Percentiles rank a stretch among this genome's conserved stretches.
Conservation (phyloP, 2,888 invertebrate species). For the Apamea monoglypha region DNA sequence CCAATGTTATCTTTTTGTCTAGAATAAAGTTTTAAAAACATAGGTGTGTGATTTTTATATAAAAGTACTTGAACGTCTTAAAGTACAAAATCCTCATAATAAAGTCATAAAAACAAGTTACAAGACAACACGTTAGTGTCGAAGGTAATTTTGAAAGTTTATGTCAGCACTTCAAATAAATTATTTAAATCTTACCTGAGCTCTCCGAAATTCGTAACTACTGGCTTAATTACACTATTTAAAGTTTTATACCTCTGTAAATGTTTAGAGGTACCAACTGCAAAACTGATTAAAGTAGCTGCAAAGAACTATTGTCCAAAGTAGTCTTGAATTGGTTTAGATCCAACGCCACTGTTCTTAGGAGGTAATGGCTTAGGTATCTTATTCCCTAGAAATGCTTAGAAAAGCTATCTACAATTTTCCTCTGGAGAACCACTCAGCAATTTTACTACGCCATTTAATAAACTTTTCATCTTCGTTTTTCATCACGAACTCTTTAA, state of each 20-base stretch:
- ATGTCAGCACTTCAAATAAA: conserved; percentile 13
- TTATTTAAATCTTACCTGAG: conserved; percentile 13
- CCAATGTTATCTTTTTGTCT: not conserved
- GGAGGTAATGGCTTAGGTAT: conserved; percentile 26
- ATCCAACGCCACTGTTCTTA: conserved; percentile 5
- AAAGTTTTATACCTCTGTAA: conserved; percentile 45
- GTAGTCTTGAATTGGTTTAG: conserved; percentile 32
- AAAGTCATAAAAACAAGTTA: not conserved
- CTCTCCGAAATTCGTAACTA: conserved; percentile 21
- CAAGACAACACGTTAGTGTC: not conserved
- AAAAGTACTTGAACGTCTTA: not conserved
- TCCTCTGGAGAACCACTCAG: conserved; percentile 26
- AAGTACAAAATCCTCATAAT: not conserved
- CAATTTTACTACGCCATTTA: conserved; percentile 47
- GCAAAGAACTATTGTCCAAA: conserved; percentile 24
- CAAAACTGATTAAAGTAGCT: conserved; percentile 39
- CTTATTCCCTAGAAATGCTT: conserved; percentile 26
- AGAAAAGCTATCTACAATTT: conserved; percentile 28
- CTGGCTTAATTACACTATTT: conserved; percentile 36
- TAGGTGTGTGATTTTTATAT: not conserved
- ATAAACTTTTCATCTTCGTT: conserved; percentile 57
- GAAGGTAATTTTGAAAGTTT: not conserved
- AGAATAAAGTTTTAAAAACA: not conserved
- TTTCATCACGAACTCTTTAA: conserved; percentile 56
- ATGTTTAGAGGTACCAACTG: conserved; percentile 41